Conservation (phyloP, 2,888 invertebrate genomes). For the Metopia argyrocephala region DNA sequence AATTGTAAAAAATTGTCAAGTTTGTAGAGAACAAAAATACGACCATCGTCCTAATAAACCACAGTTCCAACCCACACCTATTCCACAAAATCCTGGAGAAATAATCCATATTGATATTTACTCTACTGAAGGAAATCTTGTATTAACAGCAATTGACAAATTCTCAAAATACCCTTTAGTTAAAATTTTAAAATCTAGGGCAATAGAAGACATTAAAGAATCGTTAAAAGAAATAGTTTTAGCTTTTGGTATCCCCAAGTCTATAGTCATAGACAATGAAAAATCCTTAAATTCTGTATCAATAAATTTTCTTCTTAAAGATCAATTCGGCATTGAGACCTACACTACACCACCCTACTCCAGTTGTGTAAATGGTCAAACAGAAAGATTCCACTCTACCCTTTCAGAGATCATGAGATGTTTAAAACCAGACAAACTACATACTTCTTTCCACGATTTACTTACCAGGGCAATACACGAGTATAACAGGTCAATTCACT, state of each 20-base stretch:
- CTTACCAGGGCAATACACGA: constrained; percentile 21
- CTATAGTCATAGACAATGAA: constrained; percentile 44
- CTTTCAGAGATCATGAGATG: not conserved
- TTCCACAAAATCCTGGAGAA: constrained; percentile 2
- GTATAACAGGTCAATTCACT: constrained; percentile 10
- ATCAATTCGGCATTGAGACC: constrained; percentile 30
- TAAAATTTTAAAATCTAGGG: constrained; percentile 10
- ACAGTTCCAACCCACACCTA: constrained; percentile 17
- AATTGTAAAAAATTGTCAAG: not conserved
- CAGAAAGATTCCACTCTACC: constrained; percentile 42
- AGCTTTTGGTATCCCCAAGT: constrained; percentile 30
- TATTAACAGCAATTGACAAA: constrained; percentile 33
- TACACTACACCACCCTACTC: constrained; percentile 38
- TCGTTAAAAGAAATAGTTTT: constrained; percentile 21
- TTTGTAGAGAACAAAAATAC: constrained; percentile 19
- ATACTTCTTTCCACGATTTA: constrained; percentile 23
- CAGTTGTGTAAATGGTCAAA: constrained; percentile 33
- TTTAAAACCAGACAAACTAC: constrained; percentile 20
- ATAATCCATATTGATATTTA: not conserved
- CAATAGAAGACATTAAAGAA: constrained; percentile 24
- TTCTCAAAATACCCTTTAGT: constrained; percentile 15
- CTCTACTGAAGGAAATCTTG: constrained; percentile 14
- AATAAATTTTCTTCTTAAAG: constrained; percentile 29
- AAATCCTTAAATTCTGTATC: constrained; percentile 35
- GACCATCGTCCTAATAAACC: constrained; percentile 15